These are phyloP conservation scores for Lycophotia porphyrea DNA, from an alignment of 2,888 invertebrate species.

Conservation along the genomic window DNA sequence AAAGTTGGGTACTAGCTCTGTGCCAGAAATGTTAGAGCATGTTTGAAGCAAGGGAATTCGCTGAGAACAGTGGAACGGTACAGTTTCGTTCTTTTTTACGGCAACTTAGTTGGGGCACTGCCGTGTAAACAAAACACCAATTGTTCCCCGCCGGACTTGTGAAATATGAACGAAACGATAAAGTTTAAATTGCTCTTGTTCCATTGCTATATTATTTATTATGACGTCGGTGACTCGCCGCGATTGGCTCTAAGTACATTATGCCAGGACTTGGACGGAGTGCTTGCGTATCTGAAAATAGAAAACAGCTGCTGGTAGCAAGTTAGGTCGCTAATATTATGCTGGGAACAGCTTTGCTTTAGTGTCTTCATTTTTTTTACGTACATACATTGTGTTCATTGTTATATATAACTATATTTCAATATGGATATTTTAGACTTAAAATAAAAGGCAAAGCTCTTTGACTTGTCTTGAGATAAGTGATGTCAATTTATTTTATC, in stretches of 20 bases:
- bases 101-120: slow-evolving; percentile 34
- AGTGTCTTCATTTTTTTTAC: slow-evolving; percentile 4
- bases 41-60: slow-evolving; percentile 33
- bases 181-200: slow-evolving; percentile 73
- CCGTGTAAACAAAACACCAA: slow-evolving; percentile 61
- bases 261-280: slow-evolving; percentile 10
- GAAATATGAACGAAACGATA: slow-evolving; percentile 64
- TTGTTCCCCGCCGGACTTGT: slow-evolving; percentile 47
- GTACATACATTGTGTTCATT: neutral
- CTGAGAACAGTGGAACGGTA: slow-evolving; percentile 21
- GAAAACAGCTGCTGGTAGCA: slow-evolving; percentile 5
- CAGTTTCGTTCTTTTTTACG: slow-evolving; percentile 44
- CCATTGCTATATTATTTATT: slow-evolving; percentile 60
- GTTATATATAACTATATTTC: neutral
- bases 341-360: neutral
- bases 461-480: slow-evolving; percentile 3
- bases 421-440: neutral
- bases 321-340: slow-evolving; percentile 2
- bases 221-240: slow-evolving; percentile 12
- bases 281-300: slow-evolving; percentile 14
- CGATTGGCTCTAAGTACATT: slow-evolving; percentile 42
- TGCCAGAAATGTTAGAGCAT: slow-evolving; percentile 32
- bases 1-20: slow-evolving; percentile 21
- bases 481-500: slow-evolving; percentile 27
- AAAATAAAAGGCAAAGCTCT: neutral